phyloP scores from a whole-genome alignment of 1,140 invertebrate genomes.

The Leptopilina clavipes region DNA sequence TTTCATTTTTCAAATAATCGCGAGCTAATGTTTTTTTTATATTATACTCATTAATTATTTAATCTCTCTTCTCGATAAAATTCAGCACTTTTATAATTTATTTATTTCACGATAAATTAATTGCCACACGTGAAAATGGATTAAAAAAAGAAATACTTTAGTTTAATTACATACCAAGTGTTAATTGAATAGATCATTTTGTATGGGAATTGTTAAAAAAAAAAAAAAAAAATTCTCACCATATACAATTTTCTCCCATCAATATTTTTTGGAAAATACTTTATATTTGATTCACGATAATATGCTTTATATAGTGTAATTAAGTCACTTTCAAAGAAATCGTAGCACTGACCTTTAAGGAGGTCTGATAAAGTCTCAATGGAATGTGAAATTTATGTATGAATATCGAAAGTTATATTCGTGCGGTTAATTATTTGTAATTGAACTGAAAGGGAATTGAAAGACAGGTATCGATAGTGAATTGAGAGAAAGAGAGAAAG shows the following conservation, averaged over 20 bases:
- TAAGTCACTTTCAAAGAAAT: constrained; percentile 16
- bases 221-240: background rate
- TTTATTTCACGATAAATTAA: background rate
- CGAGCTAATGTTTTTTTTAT: background rate
- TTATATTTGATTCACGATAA: background rate
- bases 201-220: background rate
- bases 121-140: background rate
- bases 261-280: background rate
- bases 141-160: background rate
- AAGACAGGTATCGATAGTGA: background rate
- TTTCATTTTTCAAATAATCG: background rate
- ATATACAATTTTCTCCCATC: too few relatives aligned
- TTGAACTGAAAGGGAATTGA: constrained; percentile 12
- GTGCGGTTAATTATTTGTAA: background rate
- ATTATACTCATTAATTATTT: background rate
- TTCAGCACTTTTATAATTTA: background rate
- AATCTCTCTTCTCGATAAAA: background rate
- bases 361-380: constrained; percentile 14
- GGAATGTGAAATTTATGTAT: constrained; percentile 17
- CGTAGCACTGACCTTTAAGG: constrained; percentile 14
- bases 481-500: background rate
- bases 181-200: background rate
- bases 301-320: background rate
- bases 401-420: constrained; percentile 7
- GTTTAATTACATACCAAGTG: background rate